Evolutionary conservation across 2,113 vertebrate genomes (phyloP).

Genomic region (Dendrocopos noguchii): DNA sequence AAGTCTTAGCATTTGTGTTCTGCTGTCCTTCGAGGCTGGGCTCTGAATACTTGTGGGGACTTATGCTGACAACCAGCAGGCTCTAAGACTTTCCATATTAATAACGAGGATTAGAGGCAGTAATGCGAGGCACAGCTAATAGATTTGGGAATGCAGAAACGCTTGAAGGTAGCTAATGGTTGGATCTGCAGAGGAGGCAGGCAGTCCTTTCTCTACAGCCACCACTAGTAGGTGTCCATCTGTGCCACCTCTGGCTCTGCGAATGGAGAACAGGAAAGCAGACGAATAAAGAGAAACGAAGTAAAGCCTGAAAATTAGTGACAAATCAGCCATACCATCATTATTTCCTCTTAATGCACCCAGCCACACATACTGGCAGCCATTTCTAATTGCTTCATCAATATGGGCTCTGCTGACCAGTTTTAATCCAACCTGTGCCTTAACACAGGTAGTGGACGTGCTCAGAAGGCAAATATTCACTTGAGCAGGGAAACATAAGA

Average conservation of each 20-base stretch:
- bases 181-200: background rate
- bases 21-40: slow-evolving; percentile 1
- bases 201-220: background rate
- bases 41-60: background rate
- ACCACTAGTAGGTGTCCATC: slow-evolving; percentile 50
- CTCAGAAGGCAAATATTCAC: slow-evolving; percentile 33
- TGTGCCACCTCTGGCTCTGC: background rate
- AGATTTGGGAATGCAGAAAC: slow-evolving; percentile 23
- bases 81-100: slow-evolving; percentile 1
- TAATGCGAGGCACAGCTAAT: background rate
- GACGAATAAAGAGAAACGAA: slow-evolving; percentile 22
- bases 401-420: background rate
- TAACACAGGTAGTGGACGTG: slow-evolving; percentile 22
- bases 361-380: background rate
- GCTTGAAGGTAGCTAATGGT: slow-evolving; percentile 2
- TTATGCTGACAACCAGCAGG: slow-evolving; percentile 40
- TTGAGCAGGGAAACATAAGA: slow-evolving; percentile 46
- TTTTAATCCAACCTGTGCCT: slow-evolving; percentile 31
- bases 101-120: slow-evolving; percentile 29
- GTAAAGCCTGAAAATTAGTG: background rate
- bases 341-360: slow-evolving; percentile 17
- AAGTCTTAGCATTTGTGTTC: slow-evolving; percentile 11
- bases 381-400: background rate
- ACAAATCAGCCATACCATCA: slow-evolving; percentile 14
- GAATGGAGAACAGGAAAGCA: slow-evolving; percentile 5